These are phyloP conservation scores for Diadophis punctatus DNA, from an alignment of 2,113 vertebrate species.

Conservation along the genomic window DNA sequence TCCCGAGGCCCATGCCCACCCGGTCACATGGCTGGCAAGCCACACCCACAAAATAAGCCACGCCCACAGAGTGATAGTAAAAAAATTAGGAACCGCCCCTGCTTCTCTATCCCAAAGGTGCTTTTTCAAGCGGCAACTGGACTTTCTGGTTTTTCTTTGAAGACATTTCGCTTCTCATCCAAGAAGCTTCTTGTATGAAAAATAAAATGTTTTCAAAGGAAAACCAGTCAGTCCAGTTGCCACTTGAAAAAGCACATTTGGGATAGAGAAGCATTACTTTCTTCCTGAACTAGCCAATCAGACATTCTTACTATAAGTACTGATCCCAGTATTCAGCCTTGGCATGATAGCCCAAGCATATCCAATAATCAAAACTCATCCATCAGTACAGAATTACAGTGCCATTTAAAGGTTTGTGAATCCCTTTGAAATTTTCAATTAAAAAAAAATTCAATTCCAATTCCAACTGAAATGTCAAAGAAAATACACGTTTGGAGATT, in stretches of 20 bases:
- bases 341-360: background rate
- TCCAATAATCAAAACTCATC: background rate
- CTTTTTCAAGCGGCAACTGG: no score
- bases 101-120: no score
- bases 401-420: background rate
- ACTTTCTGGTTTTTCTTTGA: no score
- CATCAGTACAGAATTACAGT: background rate
- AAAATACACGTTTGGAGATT: background rate
- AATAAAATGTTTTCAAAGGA: no score
- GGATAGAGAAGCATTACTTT: background rate
- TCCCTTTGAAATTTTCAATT: background rate
- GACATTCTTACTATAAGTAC: background rate
- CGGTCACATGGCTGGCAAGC: no score
- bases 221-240: no score
- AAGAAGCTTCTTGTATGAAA: no score
- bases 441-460: background rate
- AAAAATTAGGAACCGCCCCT: no score
- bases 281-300: background rate
- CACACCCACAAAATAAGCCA: no score
- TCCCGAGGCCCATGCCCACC: no score
- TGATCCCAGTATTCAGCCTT: background rate
- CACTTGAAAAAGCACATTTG: background rate
- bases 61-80: no score
- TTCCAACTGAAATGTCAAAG: background rate
- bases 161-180: no score